Conservation (phyloP, 2,113 vertebrate genomes). For the Chlamydotis undulata region DNA sequence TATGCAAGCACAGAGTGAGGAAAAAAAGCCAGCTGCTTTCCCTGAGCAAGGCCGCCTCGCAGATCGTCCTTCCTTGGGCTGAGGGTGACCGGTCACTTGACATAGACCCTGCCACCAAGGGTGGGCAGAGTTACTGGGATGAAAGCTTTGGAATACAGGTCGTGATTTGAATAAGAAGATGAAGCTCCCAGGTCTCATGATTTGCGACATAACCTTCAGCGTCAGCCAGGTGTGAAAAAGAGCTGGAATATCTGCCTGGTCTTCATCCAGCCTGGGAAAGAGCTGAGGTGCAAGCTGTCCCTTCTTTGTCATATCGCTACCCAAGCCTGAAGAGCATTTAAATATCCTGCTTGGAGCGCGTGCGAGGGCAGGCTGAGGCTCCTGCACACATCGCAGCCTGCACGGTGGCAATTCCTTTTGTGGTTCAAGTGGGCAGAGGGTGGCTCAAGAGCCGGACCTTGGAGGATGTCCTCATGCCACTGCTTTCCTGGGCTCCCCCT, state of each 20-base stretch:
- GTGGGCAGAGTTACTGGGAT: neutral
- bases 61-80: neutral
- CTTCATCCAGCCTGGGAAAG: neutral
- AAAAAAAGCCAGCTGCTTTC: accelerated
- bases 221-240: neutral
- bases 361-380: neutral
- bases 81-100: neutral
- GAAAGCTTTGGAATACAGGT: neutral
- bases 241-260: neutral
- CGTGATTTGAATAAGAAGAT: neutral
- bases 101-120: neutral
- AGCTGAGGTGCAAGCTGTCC: neutral
- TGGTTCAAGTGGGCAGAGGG: neutral
- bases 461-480: neutral
- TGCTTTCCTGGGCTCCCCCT: neutral
- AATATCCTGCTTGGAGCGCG: neutral
- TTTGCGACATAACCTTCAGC: neutral
- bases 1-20: neutral
- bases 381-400: neutral
- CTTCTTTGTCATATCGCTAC: neutral
- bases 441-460: neutral
- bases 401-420: accelerated
- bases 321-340: neutral
- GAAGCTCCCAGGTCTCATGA: neutral
- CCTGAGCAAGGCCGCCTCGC: neutral